A percentile compares a stretch with the other conserved stretches of the same genome.
Evolutionary conservation across 2,888 invertebrate genomes (phyloP).

Genomic region (Rhaphigaster nebulosa): DNA sequence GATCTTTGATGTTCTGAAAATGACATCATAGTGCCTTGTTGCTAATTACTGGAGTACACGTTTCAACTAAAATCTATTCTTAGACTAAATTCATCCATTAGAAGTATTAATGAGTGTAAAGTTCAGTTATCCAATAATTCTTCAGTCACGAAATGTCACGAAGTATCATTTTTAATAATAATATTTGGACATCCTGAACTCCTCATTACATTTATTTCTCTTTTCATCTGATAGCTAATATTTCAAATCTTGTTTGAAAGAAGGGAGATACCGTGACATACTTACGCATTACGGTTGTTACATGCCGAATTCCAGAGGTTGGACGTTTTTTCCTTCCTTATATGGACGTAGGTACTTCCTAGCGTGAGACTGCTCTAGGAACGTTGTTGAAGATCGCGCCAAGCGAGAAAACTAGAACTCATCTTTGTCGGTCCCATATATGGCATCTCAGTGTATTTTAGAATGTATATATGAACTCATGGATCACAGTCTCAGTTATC

Average conservation of each 20-base stretch:
- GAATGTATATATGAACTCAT: not conserved
- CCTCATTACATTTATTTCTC: not conserved
- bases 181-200: not conserved
- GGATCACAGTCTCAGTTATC: not conserved
- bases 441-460: not conserved
- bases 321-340: not conserved
- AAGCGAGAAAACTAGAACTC: not conserved
- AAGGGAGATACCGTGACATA: not conserved
- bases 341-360: not conserved
- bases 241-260: not conserved
- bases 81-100: no score
- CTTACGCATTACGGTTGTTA: conserved; percentile 2
- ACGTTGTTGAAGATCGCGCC: conserved; percentile 16
- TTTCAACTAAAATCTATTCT: no score
- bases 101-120: no score
- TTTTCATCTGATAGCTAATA: not conserved
- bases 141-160: not conserved
- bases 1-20: no score
- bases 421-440: not conserved
- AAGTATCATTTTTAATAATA: not conserved
- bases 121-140: not conserved
- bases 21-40: no score
- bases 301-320: not conserved
- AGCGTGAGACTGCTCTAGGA: not conserved
- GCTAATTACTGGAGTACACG: no score